Evolutionary conservation across 2,888 invertebrate species (phyloP).

Genomic region (Aleiodes testaceus): DNA sequence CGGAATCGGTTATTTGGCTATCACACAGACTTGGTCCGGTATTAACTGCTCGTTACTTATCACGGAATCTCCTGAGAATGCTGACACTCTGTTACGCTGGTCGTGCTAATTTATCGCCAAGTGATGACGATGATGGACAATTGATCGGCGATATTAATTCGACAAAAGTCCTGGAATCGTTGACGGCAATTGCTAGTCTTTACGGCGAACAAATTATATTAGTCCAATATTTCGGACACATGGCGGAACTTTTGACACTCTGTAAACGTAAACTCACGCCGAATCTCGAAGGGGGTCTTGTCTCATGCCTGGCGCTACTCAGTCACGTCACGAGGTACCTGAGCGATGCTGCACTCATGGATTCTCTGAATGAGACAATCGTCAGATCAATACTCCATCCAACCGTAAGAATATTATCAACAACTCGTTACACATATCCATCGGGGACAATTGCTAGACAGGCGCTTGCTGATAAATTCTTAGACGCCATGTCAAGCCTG

Average conservation of each 20-base stretch:
- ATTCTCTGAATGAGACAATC: slow-evolving; percentile 90
- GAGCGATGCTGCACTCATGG: slow-evolving; percentile 89
- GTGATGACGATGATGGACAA: slow-evolving; percentile 75
- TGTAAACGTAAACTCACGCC: slow-evolving; percentile 87
- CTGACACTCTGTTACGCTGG: slow-evolving; percentile 94
- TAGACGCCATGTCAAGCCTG: slow-evolving; percentile 88
- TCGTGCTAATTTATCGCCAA: slow-evolving; percentile 81
- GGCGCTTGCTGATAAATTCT: slow-evolving; percentile 85
- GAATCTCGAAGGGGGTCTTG: slow-evolving; percentile 90
- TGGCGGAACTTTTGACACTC: slow-evolving; percentile 87
- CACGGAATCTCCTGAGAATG: slow-evolving; percentile 94
- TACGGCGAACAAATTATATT: slow-evolving; percentile 92
- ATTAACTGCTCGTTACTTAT: slow-evolving; percentile 91
- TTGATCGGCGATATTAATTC: slow-evolving; percentile 88
- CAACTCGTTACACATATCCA: slow-evolving; percentile 86
- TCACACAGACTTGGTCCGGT: slow-evolving; percentile 95
- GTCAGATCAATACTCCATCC: slow-evolving; percentile 89
- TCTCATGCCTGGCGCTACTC: slow-evolving; percentile 87
- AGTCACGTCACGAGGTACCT: slow-evolving; percentile 87
- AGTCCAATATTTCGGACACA: slow-evolving; percentile 91
- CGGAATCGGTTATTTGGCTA: slow-evolving; percentile 92
- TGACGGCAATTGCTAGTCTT: slow-evolving; percentile 90
- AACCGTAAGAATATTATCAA: slow-evolving; percentile 85
- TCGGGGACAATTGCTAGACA: slow-evolving; percentile 84
- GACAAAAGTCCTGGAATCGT: slow-evolving; percentile 90